phyloP scores from a whole-genome alignment of 2,888 invertebrate genomes.

The Drosophila heteroneura region DNA sequence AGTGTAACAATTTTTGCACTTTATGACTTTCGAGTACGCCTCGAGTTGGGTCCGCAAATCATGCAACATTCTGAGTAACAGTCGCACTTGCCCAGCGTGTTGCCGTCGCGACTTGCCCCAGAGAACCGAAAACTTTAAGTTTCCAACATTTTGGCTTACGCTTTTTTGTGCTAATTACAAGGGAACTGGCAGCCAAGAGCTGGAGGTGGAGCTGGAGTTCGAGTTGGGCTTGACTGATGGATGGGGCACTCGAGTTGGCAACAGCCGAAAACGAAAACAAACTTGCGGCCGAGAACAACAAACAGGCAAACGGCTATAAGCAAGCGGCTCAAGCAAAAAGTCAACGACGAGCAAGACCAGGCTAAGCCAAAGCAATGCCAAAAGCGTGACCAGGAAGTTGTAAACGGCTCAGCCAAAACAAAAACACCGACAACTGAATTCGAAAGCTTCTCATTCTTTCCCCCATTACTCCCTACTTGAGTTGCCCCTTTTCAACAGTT shows the following conservation, averaged over 20 bases:
- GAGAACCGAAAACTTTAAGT: constrained; percentile 60
- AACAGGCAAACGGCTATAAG: constrained; percentile 45
- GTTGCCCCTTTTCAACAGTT: constrained; percentile 13
- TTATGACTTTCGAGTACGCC: constrained; percentile 79
- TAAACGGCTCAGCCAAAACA: constrained; percentile 72
- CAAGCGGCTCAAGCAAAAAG: constrained; percentile 36
- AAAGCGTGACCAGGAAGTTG: constrained; percentile 81
- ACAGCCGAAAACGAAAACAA: constrained; percentile 70
- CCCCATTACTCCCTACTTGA: not conserved
- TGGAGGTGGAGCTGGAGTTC: constrained; percentile 13
- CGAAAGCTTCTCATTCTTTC: not conserved
- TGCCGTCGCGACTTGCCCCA: constrained; percentile 31
- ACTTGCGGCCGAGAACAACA: constrained; percentile 74
- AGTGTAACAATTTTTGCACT: constrained; percentile 82
- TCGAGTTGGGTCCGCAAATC: constrained; percentile 67
- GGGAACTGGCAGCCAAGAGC: constrained; percentile 50
- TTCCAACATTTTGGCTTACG: constrained; percentile 70
- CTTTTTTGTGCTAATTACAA: constrained; percentile 76
- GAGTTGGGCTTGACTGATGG: constrained; percentile 50
- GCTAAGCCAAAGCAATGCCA: constrained; percentile 57
- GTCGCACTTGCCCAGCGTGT: constrained; percentile 44
- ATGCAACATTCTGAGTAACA: constrained; percentile 56
- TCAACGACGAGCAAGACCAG: constrained; percentile 48
- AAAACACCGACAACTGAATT: constrained; percentile 52
- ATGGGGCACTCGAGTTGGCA: constrained; percentile 72